These are phyloP conservation scores for Chionomys nivalis DNA, from an alignment of 2,113 vertebrate species.

Conservation along the genomic window DNA sequence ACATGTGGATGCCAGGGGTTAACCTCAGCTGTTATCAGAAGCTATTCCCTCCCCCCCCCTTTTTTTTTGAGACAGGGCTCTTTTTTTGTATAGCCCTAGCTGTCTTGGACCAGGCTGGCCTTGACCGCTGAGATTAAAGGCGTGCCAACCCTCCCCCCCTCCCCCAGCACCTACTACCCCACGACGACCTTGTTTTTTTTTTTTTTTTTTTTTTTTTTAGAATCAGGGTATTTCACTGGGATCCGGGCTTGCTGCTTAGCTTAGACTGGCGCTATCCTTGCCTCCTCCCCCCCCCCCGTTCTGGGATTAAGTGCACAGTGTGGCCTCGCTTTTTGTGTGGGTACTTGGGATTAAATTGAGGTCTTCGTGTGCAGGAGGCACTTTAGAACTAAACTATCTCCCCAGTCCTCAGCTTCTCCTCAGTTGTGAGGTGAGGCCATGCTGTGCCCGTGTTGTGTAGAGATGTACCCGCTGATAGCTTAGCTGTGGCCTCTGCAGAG, in stretches of 20 bases:
- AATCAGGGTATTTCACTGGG: neutral
- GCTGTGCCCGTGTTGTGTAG: slow-evolving; percentile 11
- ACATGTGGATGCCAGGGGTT: neutral
- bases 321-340: neutral
- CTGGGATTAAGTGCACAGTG: neutral
- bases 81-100: neutral
- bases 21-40: neutral
- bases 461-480: slow-evolving; percentile 2
- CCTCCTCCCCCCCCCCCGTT: no score
- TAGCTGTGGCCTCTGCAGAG: slow-evolving; percentile 36
- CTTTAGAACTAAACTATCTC: neutral
- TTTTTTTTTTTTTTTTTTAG: neutral
- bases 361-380: neutral
- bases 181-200: no score
- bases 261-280: neutral
- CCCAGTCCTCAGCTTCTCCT: neutral
- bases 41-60: no score
- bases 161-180: no score
- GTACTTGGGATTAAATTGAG: neutral
- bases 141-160: neutral
- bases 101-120: neutral
- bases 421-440: neutral
- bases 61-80: neutral
- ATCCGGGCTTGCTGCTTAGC: neutral
- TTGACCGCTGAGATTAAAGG: neutral